A percentile compares a stretch with the other conserved stretches of the same genome.
These are phyloP conservation scores for Probaryconus sp. DNA, from an alignment of 1,140 invertebrate species.

Conservation along the genomic window DNA sequence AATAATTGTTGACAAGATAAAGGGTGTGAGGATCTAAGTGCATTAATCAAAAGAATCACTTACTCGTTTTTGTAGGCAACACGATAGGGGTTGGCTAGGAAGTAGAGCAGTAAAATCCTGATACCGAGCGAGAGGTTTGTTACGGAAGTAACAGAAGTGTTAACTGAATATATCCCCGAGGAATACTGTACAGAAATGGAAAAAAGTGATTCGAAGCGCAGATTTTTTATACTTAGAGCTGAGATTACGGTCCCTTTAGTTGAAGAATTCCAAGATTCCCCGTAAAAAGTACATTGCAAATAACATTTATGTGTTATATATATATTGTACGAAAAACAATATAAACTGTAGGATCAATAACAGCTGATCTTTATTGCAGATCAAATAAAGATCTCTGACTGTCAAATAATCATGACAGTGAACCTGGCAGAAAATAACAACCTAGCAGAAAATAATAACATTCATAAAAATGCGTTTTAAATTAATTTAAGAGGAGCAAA, in stretches of 20 bases:
- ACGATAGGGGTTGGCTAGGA: not conserved
- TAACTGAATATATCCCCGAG: constrained; percentile 21
- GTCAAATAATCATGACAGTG: no score
- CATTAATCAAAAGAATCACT: constrained; percentile 11
- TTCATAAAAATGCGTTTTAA: no score
- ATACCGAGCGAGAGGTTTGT: constrained; percentile 14
- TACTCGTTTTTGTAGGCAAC: constrained; percentile 12
- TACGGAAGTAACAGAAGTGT: constrained; percentile 16
- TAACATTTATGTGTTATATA: no score
- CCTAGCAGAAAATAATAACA: no score
- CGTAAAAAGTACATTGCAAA: not conserved
- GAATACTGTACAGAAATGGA: constrained; percentile 11
- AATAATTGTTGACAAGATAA: no score
- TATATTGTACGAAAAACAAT: no score
- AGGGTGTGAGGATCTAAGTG: constrained; percentile 5
- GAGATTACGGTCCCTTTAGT: constrained; percentile 9
- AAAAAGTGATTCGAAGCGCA: constrained; percentile 30
- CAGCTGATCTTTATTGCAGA: no score
- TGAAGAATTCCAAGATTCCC: not conserved
- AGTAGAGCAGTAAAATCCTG: constrained; percentile 13
- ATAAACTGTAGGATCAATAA: no score
- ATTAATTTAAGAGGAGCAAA: no score
- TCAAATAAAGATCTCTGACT: no score
- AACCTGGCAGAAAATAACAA: no score
- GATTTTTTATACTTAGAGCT: constrained; percentile 14